Base-by-base conservation (phyloP, 2,888 invertebrate genomes). In the Eilema caniola region DNA sequence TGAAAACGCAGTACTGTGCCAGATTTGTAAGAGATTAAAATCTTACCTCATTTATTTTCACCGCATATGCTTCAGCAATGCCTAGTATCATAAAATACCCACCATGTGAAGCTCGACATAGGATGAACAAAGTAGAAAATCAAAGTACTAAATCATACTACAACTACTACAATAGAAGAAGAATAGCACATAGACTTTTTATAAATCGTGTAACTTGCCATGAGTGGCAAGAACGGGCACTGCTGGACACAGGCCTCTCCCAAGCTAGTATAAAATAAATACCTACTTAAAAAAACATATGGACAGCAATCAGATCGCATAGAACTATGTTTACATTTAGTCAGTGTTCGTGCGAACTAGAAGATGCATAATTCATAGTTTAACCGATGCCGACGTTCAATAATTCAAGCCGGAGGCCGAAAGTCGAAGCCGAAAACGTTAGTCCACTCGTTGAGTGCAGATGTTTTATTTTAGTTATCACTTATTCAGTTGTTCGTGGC, bases 401-500 rank as follows among this genome's bases (percentile, higher is more conserved):
- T 82, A 82, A 83, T 82, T 83, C 83, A 82, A 68, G 75, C 74
- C 78, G 71, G 75, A 66, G 69, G 75, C 80, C 75, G 71, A 81
- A 66, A 75, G 67, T 69, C 74, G 66, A 75, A 72, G 69, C 71
- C 76, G 73, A 73, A 80, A 83, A 75, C 71, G 67, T 65, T 69
- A 65, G 75, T 71, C 72, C 72, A 81, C 75, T 74, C 72, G 73
- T 71, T 76, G 71, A 74, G 70, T 76, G 79, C 73, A 81, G 73
- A 78, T 81, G 81, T 82, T 83, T 82, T 82, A 83, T 82, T 83
- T 79, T 71, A 74, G 74, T 74, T 78, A 77, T 82, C 74, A 81
- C 74, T 81, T 82, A 82, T 82, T 83, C 81, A 83, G 76, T 71
- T 81, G 78, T 74, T 74, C 75, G 76, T 76, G 71, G 70, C 77